A percentile compares a stretch with the other conserved stretches of the same genome.
Conservation (phyloP, 2,113 vertebrate genomes). For the Callipepla californica region DNA sequence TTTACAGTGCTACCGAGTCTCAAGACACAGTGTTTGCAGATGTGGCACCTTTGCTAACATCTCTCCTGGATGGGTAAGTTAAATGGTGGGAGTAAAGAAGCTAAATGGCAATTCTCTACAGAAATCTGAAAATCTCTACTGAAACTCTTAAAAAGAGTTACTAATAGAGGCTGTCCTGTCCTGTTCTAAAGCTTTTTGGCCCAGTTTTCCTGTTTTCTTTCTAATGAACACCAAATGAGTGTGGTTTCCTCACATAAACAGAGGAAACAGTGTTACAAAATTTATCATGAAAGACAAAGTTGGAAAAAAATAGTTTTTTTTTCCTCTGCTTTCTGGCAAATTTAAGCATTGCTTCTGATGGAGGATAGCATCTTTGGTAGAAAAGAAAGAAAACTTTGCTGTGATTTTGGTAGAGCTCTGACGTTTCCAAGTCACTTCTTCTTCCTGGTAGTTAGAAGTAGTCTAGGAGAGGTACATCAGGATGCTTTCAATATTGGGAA, state of each 20-base stretch:
- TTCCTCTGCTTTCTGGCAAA: not conserved
- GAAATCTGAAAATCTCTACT: not conserved
- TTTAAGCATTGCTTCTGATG: not conserved
- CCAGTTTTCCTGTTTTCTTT: not conserved
- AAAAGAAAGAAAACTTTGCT: not conserved
- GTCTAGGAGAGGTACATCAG: not conserved
- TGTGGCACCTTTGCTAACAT: conserved; percentile 83
- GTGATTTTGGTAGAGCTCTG: not conserved
- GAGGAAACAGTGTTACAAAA: not conserved
- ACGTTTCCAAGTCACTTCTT: not conserved
- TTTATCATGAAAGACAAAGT: not conserved
- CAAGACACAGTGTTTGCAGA: conserved; percentile 84
- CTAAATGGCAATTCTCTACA: not conserved
- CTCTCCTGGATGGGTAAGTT: conserved; percentile 87
- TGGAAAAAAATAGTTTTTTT: not conserved
- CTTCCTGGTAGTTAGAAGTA: not conserved
- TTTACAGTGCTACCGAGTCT: conserved; percentile 79
- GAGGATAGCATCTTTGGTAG: not conserved
- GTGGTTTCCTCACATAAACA: not conserved
- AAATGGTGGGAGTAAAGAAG: not conserved
- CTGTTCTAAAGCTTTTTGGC: not conserved
- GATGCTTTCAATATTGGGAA: not conserved
- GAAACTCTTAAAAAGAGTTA: not conserved
- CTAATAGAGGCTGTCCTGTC: not conserved
- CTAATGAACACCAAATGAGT: not conserved